Evolutionary conservation across 1,140 invertebrate genomes (phyloP).

Genomic region (Holcopasites calliopsidis): DNA sequence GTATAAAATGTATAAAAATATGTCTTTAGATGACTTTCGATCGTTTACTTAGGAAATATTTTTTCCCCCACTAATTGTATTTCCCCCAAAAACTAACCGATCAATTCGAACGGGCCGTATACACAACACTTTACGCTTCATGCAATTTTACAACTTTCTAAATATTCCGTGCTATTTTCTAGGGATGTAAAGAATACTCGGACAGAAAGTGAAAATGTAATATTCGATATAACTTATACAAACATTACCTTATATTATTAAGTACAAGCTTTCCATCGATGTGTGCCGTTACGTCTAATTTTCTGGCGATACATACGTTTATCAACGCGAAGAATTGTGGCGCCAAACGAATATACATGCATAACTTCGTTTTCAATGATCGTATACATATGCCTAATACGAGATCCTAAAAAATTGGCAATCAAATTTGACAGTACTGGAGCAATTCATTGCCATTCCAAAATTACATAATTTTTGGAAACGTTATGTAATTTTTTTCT

Average conservation of each 20-base stretch:
- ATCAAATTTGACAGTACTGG: neutral
- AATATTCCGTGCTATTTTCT: neutral
- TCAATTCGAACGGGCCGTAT: neutral
- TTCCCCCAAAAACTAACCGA: neutral
- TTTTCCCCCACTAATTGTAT: conserved; percentile 2
- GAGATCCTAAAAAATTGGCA: neutral
- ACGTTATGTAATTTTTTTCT: neutral
- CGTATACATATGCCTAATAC: neutral
- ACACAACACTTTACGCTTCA: neutral
- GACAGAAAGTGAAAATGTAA: conserved; percentile 2
- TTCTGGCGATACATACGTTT: neutral
- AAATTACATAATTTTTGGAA: neutral
- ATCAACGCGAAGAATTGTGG: conserved; percentile 20
- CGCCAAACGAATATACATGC: conserved; percentile 13
- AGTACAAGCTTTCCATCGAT: neutral
- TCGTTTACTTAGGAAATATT: neutral
- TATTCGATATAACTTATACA: neutral
- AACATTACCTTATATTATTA: neutral
- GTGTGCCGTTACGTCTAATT: neutral
- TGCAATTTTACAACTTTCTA: conserved; percentile 1
- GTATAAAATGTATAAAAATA: too few relatives aligned
- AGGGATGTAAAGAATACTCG: neutral
- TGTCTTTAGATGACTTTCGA: too few relatives aligned
- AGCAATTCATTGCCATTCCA: neutral
- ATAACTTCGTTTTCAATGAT: neutral